These are phyloP conservation scores for Lithosia quadra DNA, from an alignment of 2,888 invertebrate species.

Conservation along the genomic window DNA sequence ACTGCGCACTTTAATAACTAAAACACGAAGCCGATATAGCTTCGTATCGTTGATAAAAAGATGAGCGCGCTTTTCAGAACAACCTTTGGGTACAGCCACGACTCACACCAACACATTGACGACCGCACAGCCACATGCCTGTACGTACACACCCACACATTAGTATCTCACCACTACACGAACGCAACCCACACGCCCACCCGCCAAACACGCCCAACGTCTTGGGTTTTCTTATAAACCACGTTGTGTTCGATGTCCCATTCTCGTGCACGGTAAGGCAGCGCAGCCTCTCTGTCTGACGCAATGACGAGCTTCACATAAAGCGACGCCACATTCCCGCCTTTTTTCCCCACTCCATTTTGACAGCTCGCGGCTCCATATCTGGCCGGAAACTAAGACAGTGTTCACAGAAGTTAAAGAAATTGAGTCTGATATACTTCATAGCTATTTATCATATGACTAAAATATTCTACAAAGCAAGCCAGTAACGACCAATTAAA, in stretches of 20 bases:
- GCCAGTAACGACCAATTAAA: neutral
- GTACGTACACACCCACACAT: slow-evolving; percentile 64
- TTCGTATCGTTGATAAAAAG: slow-evolving; percentile 85
- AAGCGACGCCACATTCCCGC: slow-evolving; percentile 87
- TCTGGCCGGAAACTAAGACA: slow-evolving; percentile 84
- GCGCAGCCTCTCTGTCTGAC: slow-evolving; percentile 69
- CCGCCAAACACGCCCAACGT: slow-evolving; percentile 87
- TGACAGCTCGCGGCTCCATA: slow-evolving; percentile 87
- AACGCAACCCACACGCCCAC: slow-evolving; percentile 83
- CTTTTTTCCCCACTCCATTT: slow-evolving; percentile 88
- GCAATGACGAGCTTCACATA: slow-evolving; percentile 87
- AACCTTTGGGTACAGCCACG: slow-evolving; percentile 64
- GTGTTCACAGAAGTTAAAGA: slow-evolving; percentile 72
- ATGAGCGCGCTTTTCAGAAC: slow-evolving; percentile 68
- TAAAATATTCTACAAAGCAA: neutral
- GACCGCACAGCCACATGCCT: slow-evolving; percentile 69
- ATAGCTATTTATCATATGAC: neutral
- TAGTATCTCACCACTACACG: slow-evolving; percentile 68
- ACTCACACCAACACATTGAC: slow-evolving; percentile 74
- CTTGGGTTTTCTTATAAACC: slow-evolving; percentile 88
- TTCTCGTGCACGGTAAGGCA: slow-evolving; percentile 57
- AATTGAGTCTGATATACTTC: slow-evolving; percentile 11
- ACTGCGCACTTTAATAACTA: slow-evolving; percentile 84
- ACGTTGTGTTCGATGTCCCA: slow-evolving; percentile 82
- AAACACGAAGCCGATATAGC: slow-evolving; percentile 80